Conservation (phyloP, 1,140 invertebrate species). For the Heliconius hermathena region DNA sequence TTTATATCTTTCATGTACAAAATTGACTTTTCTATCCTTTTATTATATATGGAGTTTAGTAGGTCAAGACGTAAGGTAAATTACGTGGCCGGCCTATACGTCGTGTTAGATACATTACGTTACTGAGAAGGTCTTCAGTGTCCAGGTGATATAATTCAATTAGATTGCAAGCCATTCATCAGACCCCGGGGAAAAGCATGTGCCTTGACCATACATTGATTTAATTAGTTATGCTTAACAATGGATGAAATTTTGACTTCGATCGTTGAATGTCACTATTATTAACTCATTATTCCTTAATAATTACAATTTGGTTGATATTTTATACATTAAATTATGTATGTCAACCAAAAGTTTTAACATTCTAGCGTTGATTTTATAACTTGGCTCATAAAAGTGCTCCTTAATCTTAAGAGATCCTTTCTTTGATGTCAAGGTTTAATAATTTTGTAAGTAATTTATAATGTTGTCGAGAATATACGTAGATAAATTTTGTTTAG, state of each 20-base stretch:
- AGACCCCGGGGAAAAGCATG: not conserved
- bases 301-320: too few species aligned
- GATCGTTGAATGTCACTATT: slow-evolving; percentile 1
- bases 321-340: too few species aligned
- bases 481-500: slow-evolving; percentile 11
- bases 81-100: not conserved
- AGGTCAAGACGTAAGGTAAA: slow-evolving; percentile 6
- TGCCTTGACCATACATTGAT: not conserved
- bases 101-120: not conserved
- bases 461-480: slow-evolving; percentile 13
- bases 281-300: too few species aligned
- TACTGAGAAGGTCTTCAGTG: slow-evolving; percentile 13
- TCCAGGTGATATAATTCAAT: slow-evolving; percentile 19
- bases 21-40: too few species aligned
- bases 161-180: slow-evolving; percentile 11
- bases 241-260: not conserved
- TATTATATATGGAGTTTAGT: too few species aligned
- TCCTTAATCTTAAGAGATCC: not conserved
- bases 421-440: slow-evolving; percentile 15
- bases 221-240: slow-evolving; percentile 4
- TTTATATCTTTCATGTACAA: too few species aligned
- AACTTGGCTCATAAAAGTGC: not conserved
- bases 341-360: not conserved
- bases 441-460: slow-evolving; percentile 24
- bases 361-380: not conserved